These are phyloP conservation scores for Sphaerodactylus townsendi DNA, from an alignment of 2,113 vertebrate genomes.

Conservation along the genomic window DNA sequence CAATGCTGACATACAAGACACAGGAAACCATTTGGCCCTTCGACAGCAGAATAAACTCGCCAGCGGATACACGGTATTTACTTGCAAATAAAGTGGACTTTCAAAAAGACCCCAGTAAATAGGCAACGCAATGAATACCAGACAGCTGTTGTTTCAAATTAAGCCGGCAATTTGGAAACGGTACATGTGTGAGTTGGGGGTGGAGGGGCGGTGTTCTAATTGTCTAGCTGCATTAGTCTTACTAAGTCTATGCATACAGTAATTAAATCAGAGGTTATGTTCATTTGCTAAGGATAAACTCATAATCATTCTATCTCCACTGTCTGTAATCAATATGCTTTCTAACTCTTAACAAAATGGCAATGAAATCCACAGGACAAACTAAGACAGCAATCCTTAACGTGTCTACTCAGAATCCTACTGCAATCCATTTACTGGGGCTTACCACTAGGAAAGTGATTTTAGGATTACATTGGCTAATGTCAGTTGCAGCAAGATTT, in stretches of 20 bases:
- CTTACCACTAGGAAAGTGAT: too few relatives aligned
- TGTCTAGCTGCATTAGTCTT: neutral
- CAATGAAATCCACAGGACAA: conserved; percentile 17
- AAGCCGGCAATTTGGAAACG: neutral
- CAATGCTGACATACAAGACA: conserved; percentile 26
- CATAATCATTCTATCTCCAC: neutral
- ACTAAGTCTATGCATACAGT: neutral
- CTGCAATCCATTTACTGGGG: too few relatives aligned
- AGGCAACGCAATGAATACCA: neutral
- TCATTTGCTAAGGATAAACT: neutral
- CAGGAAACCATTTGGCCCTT: conserved; percentile 1
- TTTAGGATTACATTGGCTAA: too few relatives aligned
- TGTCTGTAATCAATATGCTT: neutral
- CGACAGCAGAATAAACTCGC: conserved; percentile 23
- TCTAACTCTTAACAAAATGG: neutral
- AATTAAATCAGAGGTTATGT: conserved; percentile 4
- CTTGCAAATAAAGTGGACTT: neutral
- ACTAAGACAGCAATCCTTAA: too few relatives aligned
- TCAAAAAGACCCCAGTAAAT: neutral
- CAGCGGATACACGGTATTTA: neutral
- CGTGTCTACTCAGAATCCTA: too few relatives aligned
- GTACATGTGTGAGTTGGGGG: too few relatives aligned
- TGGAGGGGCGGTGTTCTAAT: neutral
- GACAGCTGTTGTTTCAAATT: neutral
- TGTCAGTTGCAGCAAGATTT: too few relatives aligned